Base-by-base conservation (phyloP, 2,113 vertebrate genomes). In the Neotoma lepida region DNA sequence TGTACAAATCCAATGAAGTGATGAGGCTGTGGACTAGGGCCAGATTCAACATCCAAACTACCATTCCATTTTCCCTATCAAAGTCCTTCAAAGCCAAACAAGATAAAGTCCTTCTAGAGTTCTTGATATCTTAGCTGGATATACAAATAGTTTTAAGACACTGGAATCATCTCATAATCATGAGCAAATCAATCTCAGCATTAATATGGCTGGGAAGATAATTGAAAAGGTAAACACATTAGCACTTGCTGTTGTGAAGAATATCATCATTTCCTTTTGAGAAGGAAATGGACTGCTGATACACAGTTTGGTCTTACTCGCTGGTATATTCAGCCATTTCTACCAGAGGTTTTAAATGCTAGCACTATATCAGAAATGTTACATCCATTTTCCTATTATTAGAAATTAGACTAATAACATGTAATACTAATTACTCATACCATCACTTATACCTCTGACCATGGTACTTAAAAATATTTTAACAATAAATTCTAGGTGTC, bases 351-450 rank as follows among this genome's bases (percentile, higher is more conserved):
- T 92, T 94, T 88, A 87, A 94, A 58, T 93, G 82, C 14, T 63
- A 76, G 1, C 24, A 9, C 63, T 70, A n/a, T 33, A 78, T 44
- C 63, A 93, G 30, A 87, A 94, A 82, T 26, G 30, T 18, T 56
- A 3, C 4, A 86, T 39, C 13, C 10, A 90, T 74, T 94, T 76
- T 84, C 73, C 41, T 86, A 58, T 3, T 89, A 85, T 51, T 51
- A 88, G 22, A 91, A 92, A 96, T 76, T 68, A 93, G 86, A 73
- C 17, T 35, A 84, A 86, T 46, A 58, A 93, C 9, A 41, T 70
- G 77, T 61, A 91, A 96, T 76, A 18, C 14, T 86, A 74, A 76
- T 61, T 85, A 85, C 41, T 94, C n/a, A 87, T 0, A 41, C 3
- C n/a, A n/a, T n/a, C n/a, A n/a, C n/a, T n/a, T n/a, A n/a, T n/a